Evolutionary conservation across 1,140 invertebrate genomes (phyloP), one percentile per base, ranked within the genome.

Genomic region (Rhynchophorus ferrugineus): DNA sequence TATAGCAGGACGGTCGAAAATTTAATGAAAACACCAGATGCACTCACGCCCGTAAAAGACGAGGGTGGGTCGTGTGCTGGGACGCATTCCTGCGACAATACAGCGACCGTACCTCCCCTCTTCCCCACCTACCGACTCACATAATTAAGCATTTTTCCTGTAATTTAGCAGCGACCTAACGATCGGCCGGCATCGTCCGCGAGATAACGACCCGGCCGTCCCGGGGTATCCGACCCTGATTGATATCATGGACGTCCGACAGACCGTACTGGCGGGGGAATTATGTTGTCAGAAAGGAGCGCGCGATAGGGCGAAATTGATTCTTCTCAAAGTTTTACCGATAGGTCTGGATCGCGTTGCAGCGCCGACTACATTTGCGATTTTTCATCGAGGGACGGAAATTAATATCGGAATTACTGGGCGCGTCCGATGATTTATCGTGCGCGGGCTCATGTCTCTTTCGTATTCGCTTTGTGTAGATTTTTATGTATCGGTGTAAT

Each of bases 81-180:
- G 52, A 54, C 45, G 48, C 34, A 48, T 42, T 48, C 44, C 43
- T 46, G 41, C 34, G 16, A 11, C 16, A 33, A 35, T 42, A 33
- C 29, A 43, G 37, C 36, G 19, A 21, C 41, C 43, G 52, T 29
- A 54, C 43, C 45, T 42, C 19, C 18, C 34, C 19, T 37, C 34
- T 44, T 39, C 41, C 50, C 52, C 49, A 49, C 53, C 56, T 49
- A 45, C 54, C 53, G 57, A 59, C 44, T 59, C 57, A 54, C 54
- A 49, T 59, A 59, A 59, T 59, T 59, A 59, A 59, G 57, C 54
- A 52, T 56, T 56, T 59, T 56, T 49, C 45, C 57, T 53, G 57
- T 44, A 54, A 58, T 58, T 58, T 55, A 52, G 45, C 49, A 49
- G 54, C 53, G 53, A 59, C 46, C 44, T 44, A 41, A 53, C 37